Base-by-base conservation (phyloP, 2,797 vertebrate genomes). In the Enteromius anoplus region DNA sequence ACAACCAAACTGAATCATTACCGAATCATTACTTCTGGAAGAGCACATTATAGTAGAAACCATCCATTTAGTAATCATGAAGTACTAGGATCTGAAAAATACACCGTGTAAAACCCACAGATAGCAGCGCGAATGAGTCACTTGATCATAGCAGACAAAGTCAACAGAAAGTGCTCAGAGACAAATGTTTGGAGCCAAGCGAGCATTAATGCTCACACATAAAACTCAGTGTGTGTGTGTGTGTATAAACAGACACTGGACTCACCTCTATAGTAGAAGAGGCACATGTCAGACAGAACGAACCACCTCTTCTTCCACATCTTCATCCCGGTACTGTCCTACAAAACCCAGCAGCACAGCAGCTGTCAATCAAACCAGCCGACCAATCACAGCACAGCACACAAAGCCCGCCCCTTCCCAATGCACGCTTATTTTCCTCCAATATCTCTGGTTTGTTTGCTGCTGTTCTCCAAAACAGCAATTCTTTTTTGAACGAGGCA, bases 221-320 rank as follows among this genome's bases (percentile, higher is more conserved):
- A 37, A 37, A 10, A 10, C 11, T 42, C 3, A 12, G 1, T 23
- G n/a, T 14, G 45, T 4, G 45, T 45, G 53, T 23, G n/a, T 26
- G 53, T 5, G 37, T 12, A 37, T 58, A 49, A 53, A 62, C 32
- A 15, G 26, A 53, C n/a, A 37, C 62, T n/a, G 12, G 58, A 91
- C 96, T 96, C 87, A 99, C 98, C 98, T 96, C 97, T 95, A 88
- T 99, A 99, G 91, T 99, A 99, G 91, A 99, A 99, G 89, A 99
- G 97, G 87, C 98, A 99, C 80, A 99, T 94, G 88, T 99, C 98
- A 0, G 95, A 98, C 78, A 99, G 95, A 87, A 99, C 97, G 75
- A 99, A 99, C 98, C 98, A 99, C 42, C 98, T 92, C 86, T 99
- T 99, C 89, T 99, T 99, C 98, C 98, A 99, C 70, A 99, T 92